A percentile compares a stretch with the other conserved stretches of the same genome.
Evolutionary conservation across 2,888 invertebrate genomes (phyloP).

Genomic region (Dione juno): DNA sequence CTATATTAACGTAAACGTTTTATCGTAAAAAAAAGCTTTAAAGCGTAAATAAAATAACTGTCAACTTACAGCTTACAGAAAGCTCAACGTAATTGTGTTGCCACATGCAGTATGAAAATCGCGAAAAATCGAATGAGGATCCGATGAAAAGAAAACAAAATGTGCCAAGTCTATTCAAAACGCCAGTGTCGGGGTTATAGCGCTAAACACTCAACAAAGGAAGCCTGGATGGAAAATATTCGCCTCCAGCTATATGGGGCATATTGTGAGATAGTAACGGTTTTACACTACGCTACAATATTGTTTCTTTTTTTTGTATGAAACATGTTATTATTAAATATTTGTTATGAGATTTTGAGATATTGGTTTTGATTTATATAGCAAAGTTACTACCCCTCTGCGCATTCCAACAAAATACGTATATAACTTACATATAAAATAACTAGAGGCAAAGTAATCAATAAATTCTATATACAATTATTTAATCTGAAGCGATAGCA

Average conservation of each 20-base stretch:
- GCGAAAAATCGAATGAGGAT: slow-evolving; percentile 9
- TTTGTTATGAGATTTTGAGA: no score
- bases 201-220: slow-evolving; percentile 20
- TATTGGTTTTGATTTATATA: no score
- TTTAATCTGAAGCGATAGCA: not conserved
- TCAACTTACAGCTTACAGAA: not conserved
- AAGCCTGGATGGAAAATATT: slow-evolving; percentile 15
- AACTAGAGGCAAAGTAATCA: no score
- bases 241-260: slow-evolving; percentile 2
- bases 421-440: no score
- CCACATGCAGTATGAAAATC: not conserved
- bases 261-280: not conserved
- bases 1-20: no score
- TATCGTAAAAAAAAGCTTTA: no score
- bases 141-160: slow-evolving; percentile 17
- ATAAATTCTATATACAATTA: not conserved
- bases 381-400: no score
- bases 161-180: slow-evolving; percentile 19
- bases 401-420: no score
- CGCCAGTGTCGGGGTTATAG: slow-evolving; percentile 5
- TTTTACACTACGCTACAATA: not conserved
- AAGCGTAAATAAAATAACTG: not conserved
- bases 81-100: slow-evolving; percentile 4
- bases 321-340: not conserved
- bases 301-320: not conserved